These are phyloP conservation scores for Chorisops tibialis DNA, from an alignment of 2,888 invertebrate species.

Conservation along the genomic window DNA sequence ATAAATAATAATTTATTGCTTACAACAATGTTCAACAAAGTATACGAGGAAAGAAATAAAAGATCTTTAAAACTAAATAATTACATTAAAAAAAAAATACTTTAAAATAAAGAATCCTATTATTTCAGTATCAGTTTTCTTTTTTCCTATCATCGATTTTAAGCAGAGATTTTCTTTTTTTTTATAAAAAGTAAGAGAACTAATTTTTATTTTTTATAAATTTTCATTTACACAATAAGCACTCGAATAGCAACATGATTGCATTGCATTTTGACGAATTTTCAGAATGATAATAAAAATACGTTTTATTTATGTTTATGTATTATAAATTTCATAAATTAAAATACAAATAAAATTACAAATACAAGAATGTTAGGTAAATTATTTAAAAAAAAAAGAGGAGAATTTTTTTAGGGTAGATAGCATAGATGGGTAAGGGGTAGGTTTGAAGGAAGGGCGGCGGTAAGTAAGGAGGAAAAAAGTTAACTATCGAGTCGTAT, in stretches of 20 bases:
- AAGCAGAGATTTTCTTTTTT: neutral
- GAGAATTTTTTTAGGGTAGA: neutral
- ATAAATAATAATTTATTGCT: constrained; percentile 23
- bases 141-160: neutral
- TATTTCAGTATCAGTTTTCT: too few species aligned
- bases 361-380: neutral
- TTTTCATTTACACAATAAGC: too few species aligned
- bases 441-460: neutral
- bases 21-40: constrained; percentile 19
- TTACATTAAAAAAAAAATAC: neutral
- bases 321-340: neutral
- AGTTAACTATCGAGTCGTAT: neutral
- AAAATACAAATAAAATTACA: constrained; percentile 3
- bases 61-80: neutral
- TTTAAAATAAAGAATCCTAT: too few species aligned
- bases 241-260: too few species aligned
- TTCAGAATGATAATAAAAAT: too few species aligned
- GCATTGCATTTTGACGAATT: too few species aligned
- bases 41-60: constrained; percentile 7
- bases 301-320: too few species aligned
- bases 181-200: neutral
- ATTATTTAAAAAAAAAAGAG: neutral
- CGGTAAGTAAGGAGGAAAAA: neutral
- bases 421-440: neutral
- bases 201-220: too few species aligned